These are phyloP conservation scores for Triops longicaudatus DNA, from an alignment of 1,140 invertebrate genomes.

Conservation along the genomic window DNA sequence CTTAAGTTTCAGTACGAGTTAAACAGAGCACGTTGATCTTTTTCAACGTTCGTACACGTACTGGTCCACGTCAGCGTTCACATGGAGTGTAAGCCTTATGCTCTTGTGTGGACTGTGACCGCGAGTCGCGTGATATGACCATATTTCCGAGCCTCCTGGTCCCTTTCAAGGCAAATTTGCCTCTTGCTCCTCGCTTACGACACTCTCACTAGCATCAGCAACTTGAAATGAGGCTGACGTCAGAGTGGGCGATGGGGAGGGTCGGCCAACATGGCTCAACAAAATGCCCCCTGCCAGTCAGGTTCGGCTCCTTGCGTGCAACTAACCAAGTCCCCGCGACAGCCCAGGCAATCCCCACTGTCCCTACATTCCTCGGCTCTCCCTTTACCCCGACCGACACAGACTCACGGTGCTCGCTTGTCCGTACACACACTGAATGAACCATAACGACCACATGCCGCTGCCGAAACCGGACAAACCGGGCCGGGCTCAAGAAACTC, in stretches of 20 bases:
- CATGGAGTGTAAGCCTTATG: neutral
- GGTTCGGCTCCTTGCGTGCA: neutral
- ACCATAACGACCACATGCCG: neutral
- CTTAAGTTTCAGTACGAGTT: too few relatives aligned
- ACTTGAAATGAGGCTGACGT: conserved; percentile 1
- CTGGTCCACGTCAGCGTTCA: neutral
- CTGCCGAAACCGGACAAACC: neutral
- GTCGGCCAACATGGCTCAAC: neutral
- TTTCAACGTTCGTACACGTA: neutral
- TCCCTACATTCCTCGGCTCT: conserved; percentile 2
- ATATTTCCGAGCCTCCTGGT: neutral
- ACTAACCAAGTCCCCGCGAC: neutral
- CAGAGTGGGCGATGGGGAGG: neutral
- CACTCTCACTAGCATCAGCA: conserved; percentile 7
- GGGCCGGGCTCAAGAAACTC: neutral
- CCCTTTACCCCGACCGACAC: neutral
- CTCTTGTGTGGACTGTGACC: neutral
- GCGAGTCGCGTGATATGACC: neutral
- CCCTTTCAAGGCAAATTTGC: conserved; percentile 20
- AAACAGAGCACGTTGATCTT: too few relatives aligned
- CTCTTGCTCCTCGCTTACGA: conserved; percentile 24
- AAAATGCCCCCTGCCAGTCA: neutral
- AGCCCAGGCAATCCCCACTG: neutral
- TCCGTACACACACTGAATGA: neutral
- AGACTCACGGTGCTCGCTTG: neutral